Evolutionary conservation across 2,888 invertebrate species (phyloP).

Genomic region (Folsomia manolachei): DNA sequence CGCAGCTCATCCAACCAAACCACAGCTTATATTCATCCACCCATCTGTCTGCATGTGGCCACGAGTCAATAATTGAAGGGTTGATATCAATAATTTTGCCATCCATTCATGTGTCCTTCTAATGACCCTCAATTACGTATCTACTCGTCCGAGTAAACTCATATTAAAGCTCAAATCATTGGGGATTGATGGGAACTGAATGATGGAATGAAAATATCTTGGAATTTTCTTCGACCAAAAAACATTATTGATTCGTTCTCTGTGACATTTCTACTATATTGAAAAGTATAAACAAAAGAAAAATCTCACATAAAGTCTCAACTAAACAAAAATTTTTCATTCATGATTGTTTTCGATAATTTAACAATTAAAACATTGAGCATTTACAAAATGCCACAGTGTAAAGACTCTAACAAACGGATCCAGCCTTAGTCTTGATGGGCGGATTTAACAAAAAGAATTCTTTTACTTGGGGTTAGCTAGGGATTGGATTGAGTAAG

Average conservation of each 20-base stretch:
- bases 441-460: background rate
- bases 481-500: background rate
- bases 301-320: no score
- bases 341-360: no score
- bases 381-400: no score
- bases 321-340: no score
- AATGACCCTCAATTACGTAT: conserved; percentile 43
- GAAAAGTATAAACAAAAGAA: no score
- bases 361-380: no score
- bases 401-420: no score
- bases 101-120: conserved; percentile 43
- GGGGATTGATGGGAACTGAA: background rate
- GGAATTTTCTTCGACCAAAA: background rate
- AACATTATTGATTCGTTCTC: no score
- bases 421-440: no score
- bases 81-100: conserved; percentile 43
- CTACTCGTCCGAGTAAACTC: conserved; percentile 12
- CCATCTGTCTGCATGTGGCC: background rate
- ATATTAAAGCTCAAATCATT: background rate
- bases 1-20: background rate
- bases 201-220: background rate
- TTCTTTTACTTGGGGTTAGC: background rate
- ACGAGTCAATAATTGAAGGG: conserved; percentile 45
- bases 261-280: no score
- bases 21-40: no score